Conservation (phyloP, 2,113 vertebrate genomes). For the Synchiropus splendidus region DNA sequence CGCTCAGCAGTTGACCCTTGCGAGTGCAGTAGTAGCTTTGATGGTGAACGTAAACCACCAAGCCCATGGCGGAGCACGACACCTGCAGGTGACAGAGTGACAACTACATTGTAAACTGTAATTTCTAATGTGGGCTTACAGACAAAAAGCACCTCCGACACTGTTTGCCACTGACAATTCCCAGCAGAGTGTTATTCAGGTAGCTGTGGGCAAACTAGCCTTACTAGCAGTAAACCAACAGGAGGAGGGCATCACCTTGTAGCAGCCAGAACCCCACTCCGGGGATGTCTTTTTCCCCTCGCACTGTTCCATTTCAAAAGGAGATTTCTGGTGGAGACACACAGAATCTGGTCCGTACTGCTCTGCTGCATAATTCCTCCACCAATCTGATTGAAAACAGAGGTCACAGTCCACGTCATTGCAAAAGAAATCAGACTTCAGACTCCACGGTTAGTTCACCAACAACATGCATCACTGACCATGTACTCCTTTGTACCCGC, state of each 20-base stretch:
- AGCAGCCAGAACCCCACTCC: slow-evolving; percentile 97
- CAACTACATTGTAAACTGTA: not conserved
- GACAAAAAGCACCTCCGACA: no score
- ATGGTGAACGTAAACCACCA: slow-evolving; percentile 79
- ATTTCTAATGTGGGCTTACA: not conserved
- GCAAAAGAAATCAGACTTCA: no score
- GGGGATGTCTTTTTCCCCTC: slow-evolving; percentile 82
- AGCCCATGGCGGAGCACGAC: slow-evolving; percentile 75
- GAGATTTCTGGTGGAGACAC: slow-evolving; percentile 86
- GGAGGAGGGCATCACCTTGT: slow-evolving; percentile 66
- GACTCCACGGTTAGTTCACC: no score
- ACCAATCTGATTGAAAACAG: slow-evolving; percentile 65
- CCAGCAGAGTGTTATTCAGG: no score
- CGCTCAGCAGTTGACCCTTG: slow-evolving; percentile 73
- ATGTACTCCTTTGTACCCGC: no score
- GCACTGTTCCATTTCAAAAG: slow-evolving; percentile 92
- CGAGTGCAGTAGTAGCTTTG: slow-evolving; percentile 69
- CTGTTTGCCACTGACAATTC: no score
- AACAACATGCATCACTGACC: no score
- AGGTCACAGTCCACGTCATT: not conserved
- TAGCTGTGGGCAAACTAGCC: no score
- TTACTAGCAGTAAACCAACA: no score
- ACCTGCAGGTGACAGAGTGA: no score
- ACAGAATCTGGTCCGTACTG: slow-evolving; percentile 85
- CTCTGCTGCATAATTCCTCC: slow-evolving; percentile 92